Evolutionary conservation across 2,888 invertebrate species (phyloP).

Genomic region (Melinopterus prodromus): DNA sequence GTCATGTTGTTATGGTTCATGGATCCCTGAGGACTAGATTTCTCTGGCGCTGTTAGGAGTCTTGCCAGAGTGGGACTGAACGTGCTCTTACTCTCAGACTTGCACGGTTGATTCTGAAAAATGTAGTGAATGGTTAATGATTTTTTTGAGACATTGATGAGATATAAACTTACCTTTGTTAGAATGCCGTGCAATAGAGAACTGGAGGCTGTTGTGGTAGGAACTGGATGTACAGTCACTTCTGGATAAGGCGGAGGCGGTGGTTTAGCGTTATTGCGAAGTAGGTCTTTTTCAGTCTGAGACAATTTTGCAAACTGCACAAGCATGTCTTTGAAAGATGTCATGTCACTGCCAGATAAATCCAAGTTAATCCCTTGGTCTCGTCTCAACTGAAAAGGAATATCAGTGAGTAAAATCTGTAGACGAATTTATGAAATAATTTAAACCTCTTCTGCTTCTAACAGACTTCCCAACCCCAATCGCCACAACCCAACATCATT

Average conservation of each 20-base stretch:
- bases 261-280: constrained; percentile 59
- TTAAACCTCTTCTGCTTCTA: too few species aligned
- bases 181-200: constrained; percentile 81
- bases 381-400: constrained; percentile 48
- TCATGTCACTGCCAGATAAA: constrained; percentile 61
- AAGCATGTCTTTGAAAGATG: constrained; percentile 76
- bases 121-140: background rate
- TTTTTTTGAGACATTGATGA: constrained; percentile 14
- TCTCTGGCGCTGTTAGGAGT: constrained; percentile 73
- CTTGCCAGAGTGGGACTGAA: constrained; percentile 84
- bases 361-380: constrained; percentile 63
- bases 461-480: too few species aligned
- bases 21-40: constrained; percentile 28
- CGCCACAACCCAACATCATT: too few species aligned
- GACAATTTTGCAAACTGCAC: constrained; percentile 76
- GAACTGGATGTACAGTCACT: constrained; percentile 80
- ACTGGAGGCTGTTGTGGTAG: constrained; percentile 60
- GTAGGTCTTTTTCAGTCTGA: constrained; percentile 61
- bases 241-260: constrained; percentile 80
- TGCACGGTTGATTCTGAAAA: constrained; percentile 53
- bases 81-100: constrained; percentile 63
- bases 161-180: constrained; percentile 66
- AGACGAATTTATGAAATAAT: too few species aligned
- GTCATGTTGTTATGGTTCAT: constrained; percentile 40
- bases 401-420: too few species aligned